These are phyloP conservation scores for Spongia lamella DNA, from an alignment of 37 sponge, comb jelly and placozoan species.

Conservation along the genomic window DNA sequence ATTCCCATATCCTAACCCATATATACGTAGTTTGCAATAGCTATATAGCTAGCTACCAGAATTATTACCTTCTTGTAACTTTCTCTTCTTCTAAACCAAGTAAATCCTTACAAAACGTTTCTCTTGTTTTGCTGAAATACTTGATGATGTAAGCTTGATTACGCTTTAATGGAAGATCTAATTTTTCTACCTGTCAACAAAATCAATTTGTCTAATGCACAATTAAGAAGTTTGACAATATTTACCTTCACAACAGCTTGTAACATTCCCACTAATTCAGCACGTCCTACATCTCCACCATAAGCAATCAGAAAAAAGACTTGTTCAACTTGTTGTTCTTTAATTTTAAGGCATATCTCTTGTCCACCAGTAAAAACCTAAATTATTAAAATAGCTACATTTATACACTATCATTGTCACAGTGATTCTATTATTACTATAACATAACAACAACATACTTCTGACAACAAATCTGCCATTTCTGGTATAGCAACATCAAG, in stretches of 20 bases:
- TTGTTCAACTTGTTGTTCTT: constrained; percentile 33
- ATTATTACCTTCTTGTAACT: constrained; percentile 14
- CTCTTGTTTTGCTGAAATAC: constrained; percentile 53
- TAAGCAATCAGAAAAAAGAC: constrained; percentile 29
- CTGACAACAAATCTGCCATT: constrained; percentile 12
- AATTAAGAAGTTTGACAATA: too few species aligned
- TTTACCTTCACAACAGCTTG: constrained; percentile 64
- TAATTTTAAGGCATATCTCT: constrained; percentile 29
- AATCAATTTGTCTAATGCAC: too few species aligned
- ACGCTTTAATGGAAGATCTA: constrained; percentile 63
- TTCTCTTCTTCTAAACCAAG: constrained; percentile 30
- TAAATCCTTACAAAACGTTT: constrained; percentile 39
- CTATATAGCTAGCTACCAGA: not conserved
- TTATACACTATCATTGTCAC: not conserved
- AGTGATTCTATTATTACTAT: not conserved
- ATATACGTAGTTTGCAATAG: too few species aligned
- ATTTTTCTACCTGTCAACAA: constrained; percentile 53
- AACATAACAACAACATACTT: not conserved
- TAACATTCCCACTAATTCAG: constrained; percentile 50
- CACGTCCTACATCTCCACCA: constrained; percentile 3
- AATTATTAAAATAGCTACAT: not conserved
- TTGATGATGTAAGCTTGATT: constrained; percentile 65
- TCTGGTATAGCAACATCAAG: constrained; percentile 7
- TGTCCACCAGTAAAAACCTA: constrained; percentile 59
- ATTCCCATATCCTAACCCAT: too few species aligned